Conservation (phyloP, 2,113 vertebrate species). For the Poeciliopsis occidentalis region DNA sequence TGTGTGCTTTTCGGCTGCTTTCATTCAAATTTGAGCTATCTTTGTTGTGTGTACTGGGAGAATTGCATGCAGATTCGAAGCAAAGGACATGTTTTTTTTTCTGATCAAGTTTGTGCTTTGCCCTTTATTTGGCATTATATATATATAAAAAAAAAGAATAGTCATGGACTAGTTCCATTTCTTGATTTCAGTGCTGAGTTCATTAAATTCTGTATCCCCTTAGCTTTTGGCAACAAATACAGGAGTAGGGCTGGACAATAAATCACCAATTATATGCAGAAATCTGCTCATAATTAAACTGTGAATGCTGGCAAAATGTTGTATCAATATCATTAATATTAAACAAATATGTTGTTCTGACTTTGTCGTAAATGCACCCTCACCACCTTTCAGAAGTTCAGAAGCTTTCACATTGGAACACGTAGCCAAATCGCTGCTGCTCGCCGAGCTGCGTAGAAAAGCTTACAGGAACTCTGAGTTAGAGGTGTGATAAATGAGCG, state of each 20-base stretch:
- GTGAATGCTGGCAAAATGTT: slow-evolving; percentile 6
- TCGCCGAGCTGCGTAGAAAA: background rate
- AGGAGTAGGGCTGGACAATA: slow-evolving; percentile 46
- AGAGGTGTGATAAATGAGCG: background rate
- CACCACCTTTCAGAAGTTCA: background rate
- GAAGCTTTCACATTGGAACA: background rate
- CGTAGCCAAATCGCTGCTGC: background rate
- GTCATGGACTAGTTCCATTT: slow-evolving; percentile 64
- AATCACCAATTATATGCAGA: slow-evolving; percentile 13
- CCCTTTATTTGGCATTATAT: slow-evolving; percentile 31
- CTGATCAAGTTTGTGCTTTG: slow-evolving; percentile 48
- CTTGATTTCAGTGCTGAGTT: slow-evolving; percentile 48
- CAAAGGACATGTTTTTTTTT: slow-evolving; percentile 42
- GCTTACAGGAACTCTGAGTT: background rate
- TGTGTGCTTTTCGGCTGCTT: slow-evolving; percentile 69
- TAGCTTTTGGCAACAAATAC: slow-evolving; percentile 36
- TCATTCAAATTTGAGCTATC: slow-evolving; percentile 64
- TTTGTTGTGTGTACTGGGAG: slow-evolving; percentile 68
- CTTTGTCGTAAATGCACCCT: background rate
- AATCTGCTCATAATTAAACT: slow-evolving; percentile 20
- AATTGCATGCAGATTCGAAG: slow-evolving; percentile 69
- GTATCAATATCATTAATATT: background rate
- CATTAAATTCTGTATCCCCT: slow-evolving; percentile 45
- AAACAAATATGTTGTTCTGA: background rate
- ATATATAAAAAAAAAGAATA: slow-evolving; percentile 13